phyloP scores from a whole-genome alignment of 2,113 vertebrate species.

The Mastomys natalensis region DNA sequence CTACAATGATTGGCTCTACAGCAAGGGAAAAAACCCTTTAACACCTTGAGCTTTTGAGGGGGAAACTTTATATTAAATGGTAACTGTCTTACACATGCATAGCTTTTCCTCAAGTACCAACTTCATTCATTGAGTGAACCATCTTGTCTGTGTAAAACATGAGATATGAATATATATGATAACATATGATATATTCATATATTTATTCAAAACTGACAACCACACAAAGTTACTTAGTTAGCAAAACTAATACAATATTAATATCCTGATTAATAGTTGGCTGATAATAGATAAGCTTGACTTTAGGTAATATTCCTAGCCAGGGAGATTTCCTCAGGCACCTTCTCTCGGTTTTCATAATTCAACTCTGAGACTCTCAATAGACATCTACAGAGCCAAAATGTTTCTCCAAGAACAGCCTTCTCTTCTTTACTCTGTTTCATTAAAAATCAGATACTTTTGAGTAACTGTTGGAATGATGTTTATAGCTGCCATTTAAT shows the following conservation, averaged over 20 bases:
- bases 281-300: background rate
- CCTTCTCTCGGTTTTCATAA: background rate
- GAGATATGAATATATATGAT: background rate
- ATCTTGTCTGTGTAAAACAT: background rate
- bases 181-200: background rate
- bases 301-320: background rate
- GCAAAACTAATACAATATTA: constrained; percentile 10
- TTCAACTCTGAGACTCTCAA: background rate
- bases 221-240: background rate
- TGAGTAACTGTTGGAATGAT: constrained; percentile 16
- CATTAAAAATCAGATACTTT: constrained; percentile 39
- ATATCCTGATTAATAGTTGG: background rate
- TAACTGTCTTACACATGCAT: background rate
- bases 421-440: background rate
- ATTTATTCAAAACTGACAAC: background rate
- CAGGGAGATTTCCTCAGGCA: background rate
- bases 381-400: background rate
- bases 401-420: background rate
- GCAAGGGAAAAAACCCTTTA: background rate
- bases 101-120: background rate
- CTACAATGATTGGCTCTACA: background rate
- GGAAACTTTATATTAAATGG: background rate
- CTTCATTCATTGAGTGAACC: background rate
- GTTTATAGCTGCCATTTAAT: background rate
- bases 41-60: background rate